Evolutionary conservation across 1,140 invertebrate genomes (phyloP), one percentile per base, ranked within the genome.

Genomic region (Temnothorax curvispinosus): DNA sequence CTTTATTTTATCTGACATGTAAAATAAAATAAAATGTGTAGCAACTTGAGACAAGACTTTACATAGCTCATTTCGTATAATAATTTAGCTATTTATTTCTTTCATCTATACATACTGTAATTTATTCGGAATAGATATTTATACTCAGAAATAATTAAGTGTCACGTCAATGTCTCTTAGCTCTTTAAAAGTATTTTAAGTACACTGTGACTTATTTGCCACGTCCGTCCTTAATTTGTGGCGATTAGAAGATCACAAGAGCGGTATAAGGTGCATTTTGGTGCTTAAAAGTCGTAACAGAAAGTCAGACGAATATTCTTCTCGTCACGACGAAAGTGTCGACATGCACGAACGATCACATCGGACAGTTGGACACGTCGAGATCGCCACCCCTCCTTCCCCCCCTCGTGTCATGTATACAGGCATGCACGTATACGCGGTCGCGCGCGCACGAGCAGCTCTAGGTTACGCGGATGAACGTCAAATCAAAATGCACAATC

Each of bases 401-500:
- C 18, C 52, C 52, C 52, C 15, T 6, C 15, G n/a, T 74, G 41
- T 81, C 52, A 15, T 18, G 38, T 18, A 44, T 58, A 74, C 27
- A 47, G 44, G 18, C 60, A 47, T 56, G 54, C 69, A 58, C 35
- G 21, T 58, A 64, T 50, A 72, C 58, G 56, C 56, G 62, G 32
- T 56, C 85, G 71, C 47, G 41, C 47, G 69, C 71, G 54, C 80
- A 84, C 80, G 80, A 84, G 69, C 80, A 69, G 58, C 85, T 90
- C 90, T 80, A 71, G 87, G 87, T 89, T 89, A 91, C 91, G 90
- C 87, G 85, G 88, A 90, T 90, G 91, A 92, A 92, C 91, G 91
- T 92, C 92, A 92, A 94, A 95, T 95, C 94, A 94, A 94, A 94
- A 95, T 95, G 93, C 92, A 93, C 94, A 93, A 93, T 93, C 91